Evolutionary conservation across 53 echinoderm and acorn worm species (phyloP).

Genomic region (Hippasteria phrygiana): DNA sequence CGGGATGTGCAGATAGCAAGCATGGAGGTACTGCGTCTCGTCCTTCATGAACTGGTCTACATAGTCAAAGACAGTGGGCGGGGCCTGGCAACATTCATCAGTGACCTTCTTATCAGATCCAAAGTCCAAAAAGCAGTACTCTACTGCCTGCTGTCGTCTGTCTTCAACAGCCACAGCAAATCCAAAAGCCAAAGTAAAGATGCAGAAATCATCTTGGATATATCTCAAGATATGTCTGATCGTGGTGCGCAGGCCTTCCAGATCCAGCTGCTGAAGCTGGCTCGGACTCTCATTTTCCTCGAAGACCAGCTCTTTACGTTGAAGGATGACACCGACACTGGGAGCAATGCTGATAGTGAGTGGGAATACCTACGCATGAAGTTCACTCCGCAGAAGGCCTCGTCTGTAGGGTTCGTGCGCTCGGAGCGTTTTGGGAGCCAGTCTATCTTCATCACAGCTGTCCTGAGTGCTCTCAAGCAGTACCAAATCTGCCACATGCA

Average conservation of each 20-base stretch:
- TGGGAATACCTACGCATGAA: constrained; percentile 94
- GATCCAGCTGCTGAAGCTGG: constrained; percentile 90
- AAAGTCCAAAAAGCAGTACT: constrained; percentile 97
- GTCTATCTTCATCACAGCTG: constrained; percentile 85
- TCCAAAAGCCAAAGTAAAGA: constrained; percentile 54
- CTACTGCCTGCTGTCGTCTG: constrained; percentile 93
- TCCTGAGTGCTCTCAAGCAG: constrained; percentile 92
- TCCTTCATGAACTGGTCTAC: constrained; percentile 83
- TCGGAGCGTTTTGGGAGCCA: constrained; percentile 91
- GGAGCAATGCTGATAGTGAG: constrained; percentile 54
- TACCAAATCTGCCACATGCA: constrained; percentile 96
- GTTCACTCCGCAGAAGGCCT: constrained; percentile 83
- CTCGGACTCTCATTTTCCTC: constrained; percentile 89
- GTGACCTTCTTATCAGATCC: constrained; percentile 87
- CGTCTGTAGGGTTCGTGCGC: constrained; percentile 81
- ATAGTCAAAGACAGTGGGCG: constrained; percentile 92
- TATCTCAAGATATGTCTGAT: constrained; percentile 72
- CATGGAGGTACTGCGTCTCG: constrained; percentile 91
- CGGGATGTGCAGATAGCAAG: constrained; percentile 95
- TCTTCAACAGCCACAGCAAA: constrained; percentile 76
- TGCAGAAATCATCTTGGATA: constrained; percentile 83
- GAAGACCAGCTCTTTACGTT: constrained; percentile 95
- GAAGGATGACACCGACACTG: constrained; percentile 77
- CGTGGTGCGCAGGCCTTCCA: constrained; percentile 96
- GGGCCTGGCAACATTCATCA: constrained; percentile 94